Conservation (phyloP, 2,888 invertebrate species). For the Apantesis nais region DNA sequence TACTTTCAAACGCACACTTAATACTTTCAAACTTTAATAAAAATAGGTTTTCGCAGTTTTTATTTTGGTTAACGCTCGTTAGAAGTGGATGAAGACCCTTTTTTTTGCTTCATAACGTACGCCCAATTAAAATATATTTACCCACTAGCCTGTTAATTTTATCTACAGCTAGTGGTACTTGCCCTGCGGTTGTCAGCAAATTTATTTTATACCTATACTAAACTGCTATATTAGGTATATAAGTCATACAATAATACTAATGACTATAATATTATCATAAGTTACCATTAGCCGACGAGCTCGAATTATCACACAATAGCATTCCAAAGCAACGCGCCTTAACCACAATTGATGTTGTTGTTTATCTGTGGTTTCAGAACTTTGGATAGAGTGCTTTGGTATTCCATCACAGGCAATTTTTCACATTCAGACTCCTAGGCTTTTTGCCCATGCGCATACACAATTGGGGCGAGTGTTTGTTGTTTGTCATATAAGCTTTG, state of each 20-base stretch:
- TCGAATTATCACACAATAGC: conserved; percentile 64
- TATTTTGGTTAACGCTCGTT: background rate
- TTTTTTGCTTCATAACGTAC: background rate
- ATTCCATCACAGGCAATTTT: background rate
- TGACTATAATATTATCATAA: background rate
- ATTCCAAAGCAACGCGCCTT: conserved; percentile 42
- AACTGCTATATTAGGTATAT: background rate
- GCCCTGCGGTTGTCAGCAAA: background rate
- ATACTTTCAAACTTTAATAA: too few species aligned
- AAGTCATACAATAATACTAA: background rate
- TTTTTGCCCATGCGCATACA: background rate
- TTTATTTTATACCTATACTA: background rate
- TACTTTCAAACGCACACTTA: too few species aligned
- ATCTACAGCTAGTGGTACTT: background rate
- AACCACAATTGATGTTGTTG: conserved; percentile 4
- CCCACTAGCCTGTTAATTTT: background rate
- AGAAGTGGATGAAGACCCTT: background rate
- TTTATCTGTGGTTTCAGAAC: background rate
- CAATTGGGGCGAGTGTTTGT: background rate
- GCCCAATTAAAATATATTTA: background rate
- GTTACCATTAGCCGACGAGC: conserved; percentile 6
- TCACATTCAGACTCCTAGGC: background rate
- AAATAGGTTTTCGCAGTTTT: background rate
- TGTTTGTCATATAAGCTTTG: conserved; percentile 1
- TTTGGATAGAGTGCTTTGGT: background rate